Percentiles rank a stretch among this genome's conserved stretches.
Evolutionary conservation across 2,888 invertebrate species (phyloP).

Genomic region (Hirtodrosophila alboralis): DNA sequence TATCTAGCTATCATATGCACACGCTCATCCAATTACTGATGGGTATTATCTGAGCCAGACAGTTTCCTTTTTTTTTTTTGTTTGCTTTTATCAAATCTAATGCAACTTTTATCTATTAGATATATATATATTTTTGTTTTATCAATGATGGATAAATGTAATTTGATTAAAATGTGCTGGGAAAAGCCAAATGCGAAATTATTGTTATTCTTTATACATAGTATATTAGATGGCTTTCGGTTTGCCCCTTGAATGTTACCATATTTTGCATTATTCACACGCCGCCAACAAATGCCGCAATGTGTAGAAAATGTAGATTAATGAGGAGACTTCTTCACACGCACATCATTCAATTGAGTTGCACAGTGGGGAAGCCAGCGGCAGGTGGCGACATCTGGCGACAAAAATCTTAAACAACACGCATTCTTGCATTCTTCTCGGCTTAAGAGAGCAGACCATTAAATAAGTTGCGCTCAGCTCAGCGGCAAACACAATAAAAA

Average conservation of each 20-base stretch:
- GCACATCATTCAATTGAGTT: conserved; percentile 35
- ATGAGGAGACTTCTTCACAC: conserved; percentile 33
- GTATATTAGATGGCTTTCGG: no score
- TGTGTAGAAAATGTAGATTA: conserved; percentile 27
- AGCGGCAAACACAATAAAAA: conserved; percentile 1
- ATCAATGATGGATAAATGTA: conserved; percentile 2
- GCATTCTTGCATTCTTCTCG: no score
- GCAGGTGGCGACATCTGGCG: conserved; percentile 50
- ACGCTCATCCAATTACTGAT: background rate
- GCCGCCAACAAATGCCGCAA: conserved; percentile 32
- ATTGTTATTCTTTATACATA: conserved; percentile 28
- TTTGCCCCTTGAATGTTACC: conserved; percentile 1
- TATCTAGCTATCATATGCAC: background rate
- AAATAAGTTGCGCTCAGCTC: conserved; percentile 8
- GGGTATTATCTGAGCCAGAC: background rate
- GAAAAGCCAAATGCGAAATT: conserved; percentile 41
- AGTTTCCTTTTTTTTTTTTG: background rate
- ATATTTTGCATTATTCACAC: conserved; percentile 33
- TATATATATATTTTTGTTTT: background rate
- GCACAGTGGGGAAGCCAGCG: background rate
- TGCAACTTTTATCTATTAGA: conserved; percentile 13
- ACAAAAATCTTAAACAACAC: conserved; percentile 4
- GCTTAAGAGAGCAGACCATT: no score
- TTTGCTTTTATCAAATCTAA: background rate
- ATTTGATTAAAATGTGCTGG: conserved; percentile 29